These are phyloP conservation scores for Oppia nitens DNA, from an alignment of 1,140 invertebrate genomes.

Conservation along the genomic window DNA sequence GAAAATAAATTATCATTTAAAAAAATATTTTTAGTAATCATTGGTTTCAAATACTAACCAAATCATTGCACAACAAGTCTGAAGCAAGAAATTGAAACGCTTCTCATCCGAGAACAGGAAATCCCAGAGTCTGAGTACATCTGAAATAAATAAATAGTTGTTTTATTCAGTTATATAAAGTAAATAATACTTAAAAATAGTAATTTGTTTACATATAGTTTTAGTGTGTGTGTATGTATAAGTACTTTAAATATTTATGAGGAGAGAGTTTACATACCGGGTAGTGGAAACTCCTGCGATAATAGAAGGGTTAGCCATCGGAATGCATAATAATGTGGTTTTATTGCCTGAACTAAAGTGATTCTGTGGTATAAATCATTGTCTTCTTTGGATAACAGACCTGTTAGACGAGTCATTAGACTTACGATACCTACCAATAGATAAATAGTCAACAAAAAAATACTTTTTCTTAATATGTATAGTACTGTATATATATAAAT, in stretches of 20 bases:
- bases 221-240: too few species aligned
- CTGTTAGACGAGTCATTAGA: conserved; percentile 60
- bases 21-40: not conserved
- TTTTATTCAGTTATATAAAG: not conserved
- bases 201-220: too few species aligned
- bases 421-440: conserved; percentile 49
- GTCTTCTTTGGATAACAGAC: conserved; percentile 58
- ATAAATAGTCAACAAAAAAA: not conserved
- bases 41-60: conserved; percentile 54
- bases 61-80: conserved; percentile 90
- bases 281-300: conserved; percentile 91
- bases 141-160: conserved; percentile 28
- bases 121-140: conserved; percentile 90
- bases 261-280: conserved; percentile 28
- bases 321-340: conserved; percentile 90
- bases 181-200: too few species aligned
- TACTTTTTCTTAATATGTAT: too few species aligned
- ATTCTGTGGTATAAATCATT: conserved; percentile 53
- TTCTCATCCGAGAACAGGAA: conserved; percentile 73
- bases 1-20: conserved; percentile 14
- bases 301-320: conserved; percentile 91
- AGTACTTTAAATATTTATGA: too few species aligned
- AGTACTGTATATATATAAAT: too few species aligned
- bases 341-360: conserved; percentile 55
- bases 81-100: conserved; percentile 73